Evolutionary conservation across 2,113 vertebrate genomes (phyloP), one percentile per base, ranked within the genome.

Genomic region (Centropristis striata): DNA sequence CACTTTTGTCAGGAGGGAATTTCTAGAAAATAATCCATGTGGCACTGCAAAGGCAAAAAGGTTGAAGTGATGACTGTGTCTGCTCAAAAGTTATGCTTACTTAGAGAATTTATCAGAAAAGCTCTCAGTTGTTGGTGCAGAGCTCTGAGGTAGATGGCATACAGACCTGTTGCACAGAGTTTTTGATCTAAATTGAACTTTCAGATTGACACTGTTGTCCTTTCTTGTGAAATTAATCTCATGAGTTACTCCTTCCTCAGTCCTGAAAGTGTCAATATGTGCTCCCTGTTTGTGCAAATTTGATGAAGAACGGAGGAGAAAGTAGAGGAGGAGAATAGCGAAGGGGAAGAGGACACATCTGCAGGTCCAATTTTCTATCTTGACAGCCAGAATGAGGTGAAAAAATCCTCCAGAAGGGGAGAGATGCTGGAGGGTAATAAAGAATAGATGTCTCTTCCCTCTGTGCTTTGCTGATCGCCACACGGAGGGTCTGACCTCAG

Each of bases 371-470:
- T 90, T 88, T 88, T 87, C 71, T 75, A 2, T 80, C 13, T n/a
- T 90, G 88, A 90, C 88, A 90, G 84, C 61, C 64, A 61, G 75
- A 89, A 90, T 86, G 69, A 90, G 83, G 80, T 78, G 83, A 88
- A 88, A n/a, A 71, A 88, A 86, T 84, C 78, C 74, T 81, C 75
- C 82, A 69, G 81, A 78, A 89, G 71, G 50, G 25, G 32, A 69
- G 73, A 55, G 50, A 82, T 78, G 79, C 81, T 86, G 80, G 27
- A 79, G 80, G 81, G 68, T 86, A 85, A 90, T 88, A 72, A 85
- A 85, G 83, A 86, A 80, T 78, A 78, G 89, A 88, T 67, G 55
- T 49, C 44, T 81, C 72, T 80, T 71, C 23, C 42, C 61, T 63
- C 51, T 58, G 71, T 61, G 58, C 72, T 75, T 75, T 69, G 44